Evolutionary conservation across 2,797 vertebrate species (phyloP), one percentile per base, ranked within the genome.

Genomic region (Centropyge bicolor): DNA sequence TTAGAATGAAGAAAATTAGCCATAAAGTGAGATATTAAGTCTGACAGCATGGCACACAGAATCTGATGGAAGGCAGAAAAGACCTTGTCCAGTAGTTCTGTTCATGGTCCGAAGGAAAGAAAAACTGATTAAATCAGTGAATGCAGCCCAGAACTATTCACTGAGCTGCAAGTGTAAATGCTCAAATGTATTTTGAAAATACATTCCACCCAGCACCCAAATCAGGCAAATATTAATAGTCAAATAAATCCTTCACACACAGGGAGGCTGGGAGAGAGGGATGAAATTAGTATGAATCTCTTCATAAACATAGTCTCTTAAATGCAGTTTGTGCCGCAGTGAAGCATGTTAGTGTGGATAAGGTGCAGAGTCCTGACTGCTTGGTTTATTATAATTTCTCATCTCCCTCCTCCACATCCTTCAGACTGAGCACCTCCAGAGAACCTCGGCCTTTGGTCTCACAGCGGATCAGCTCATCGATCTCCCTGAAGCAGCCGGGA

Each of bases 341-440:
- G 66, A 59, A 60, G 46, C 41, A 2, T 20, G 52, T 78, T 68
- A 80, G 49, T 79, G 81, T 59, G 57, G 24, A 60, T 62, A 73
- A 76, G 76, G 67, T 77, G 64, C 41, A 67, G 81, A 56, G 76
- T 70, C 55, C 36, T 1, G 65, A 31, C 8, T 0, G n/a, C 7
- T 5, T 88, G 54, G 13, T 48, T 72, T 83, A 95, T 85, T 99
- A 97, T 1, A 99, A 89, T 35, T 96, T 98, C 92, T 99, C 98
- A 3, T 99, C 98, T 67, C 98, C 98, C 90, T 99, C 98, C 88
- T 99, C 98, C 89, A 99, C 97, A 0, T 99, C 98, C 85, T 98
- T 99, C 90, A 99, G 93, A 63, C 87, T 98, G 78, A 99, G 95
- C 22, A 99, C 97, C 90, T 99, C 98, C 91, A 99, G 92, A 0